Evolutionary conservation across 2,113 vertebrate genomes (phyloP).

Genomic region (Eleginops maclovinus): DNA sequence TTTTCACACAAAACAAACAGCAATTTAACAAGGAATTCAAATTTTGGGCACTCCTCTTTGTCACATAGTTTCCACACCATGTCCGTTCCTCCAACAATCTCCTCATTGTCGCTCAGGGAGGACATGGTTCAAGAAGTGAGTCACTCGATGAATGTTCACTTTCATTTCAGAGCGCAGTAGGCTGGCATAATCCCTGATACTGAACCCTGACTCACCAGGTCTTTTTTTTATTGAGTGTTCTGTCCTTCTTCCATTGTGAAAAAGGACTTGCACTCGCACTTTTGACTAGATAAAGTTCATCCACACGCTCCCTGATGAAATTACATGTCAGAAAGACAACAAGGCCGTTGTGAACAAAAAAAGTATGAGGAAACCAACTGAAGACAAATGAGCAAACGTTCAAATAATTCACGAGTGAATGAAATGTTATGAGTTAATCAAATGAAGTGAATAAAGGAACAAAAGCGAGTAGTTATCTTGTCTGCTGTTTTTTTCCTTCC

Average conservation of each 20-base stretch:
- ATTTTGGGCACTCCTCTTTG: slow-evolving; percentile 77
- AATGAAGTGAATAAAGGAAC: slow-evolving; percentile 85
- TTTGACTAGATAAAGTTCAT: slow-evolving; percentile 60
- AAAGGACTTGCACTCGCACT: slow-evolving; percentile 44
- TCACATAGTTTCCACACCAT: slow-evolving; percentile 90
- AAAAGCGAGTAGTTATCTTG: slow-evolving; percentile 87
- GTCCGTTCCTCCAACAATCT: slow-evolving; percentile 83
- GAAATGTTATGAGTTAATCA: slow-evolving; percentile 76
- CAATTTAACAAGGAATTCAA: slow-evolving; percentile 70
- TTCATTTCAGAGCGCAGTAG: slow-evolving; percentile 83
- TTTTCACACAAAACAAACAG: slow-evolving; percentile 77
- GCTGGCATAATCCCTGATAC: slow-evolving; percentile 80
- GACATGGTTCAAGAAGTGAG: slow-evolving; percentile 63
- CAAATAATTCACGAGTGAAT: slow-evolving; percentile 67
- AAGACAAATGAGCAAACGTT: slow-evolving; percentile 62
- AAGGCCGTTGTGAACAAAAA: slow-evolving; percentile 72
- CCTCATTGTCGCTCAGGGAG: slow-evolving; percentile 82
- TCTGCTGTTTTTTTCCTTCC: slow-evolving; percentile 26
- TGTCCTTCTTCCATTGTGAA: slow-evolving; percentile 49
- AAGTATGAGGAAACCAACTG: slow-evolving; percentile 48
- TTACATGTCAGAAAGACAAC: slow-evolving; percentile 66
- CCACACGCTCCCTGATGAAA: slow-evolving; percentile 40
- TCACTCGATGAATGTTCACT: slow-evolving; percentile 87
- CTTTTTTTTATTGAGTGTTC: slow-evolving; percentile 65
- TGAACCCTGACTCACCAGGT: slow-evolving; percentile 84